These are phyloP conservation scores for Agrilus planipennis DNA, from an alignment of 1,140 invertebrate species.

Conservation along the genomic window DNA sequence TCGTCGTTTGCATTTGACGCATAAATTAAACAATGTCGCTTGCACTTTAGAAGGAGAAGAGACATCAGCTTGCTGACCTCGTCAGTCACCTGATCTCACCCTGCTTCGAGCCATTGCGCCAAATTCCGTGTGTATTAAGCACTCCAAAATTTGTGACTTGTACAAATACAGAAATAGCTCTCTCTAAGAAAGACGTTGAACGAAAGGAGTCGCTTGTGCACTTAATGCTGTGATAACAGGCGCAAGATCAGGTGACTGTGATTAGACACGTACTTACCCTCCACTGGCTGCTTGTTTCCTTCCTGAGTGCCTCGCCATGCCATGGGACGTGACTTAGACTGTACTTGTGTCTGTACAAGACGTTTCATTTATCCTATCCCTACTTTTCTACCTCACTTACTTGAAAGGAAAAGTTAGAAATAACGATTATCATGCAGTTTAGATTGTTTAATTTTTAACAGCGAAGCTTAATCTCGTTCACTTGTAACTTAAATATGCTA, in stretches of 20 bases:
- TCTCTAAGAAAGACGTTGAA: not conserved
- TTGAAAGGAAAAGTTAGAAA: no score
- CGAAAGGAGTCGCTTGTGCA: constrained; percentile 13
- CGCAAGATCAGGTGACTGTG: constrained; percentile 35
- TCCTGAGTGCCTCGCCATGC: constrained; percentile 34
- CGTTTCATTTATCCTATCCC: constrained; percentile 1
- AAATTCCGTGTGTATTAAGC: constrained; percentile 25
- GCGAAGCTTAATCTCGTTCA: no score
- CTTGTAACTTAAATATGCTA: no score
- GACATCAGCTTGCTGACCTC: constrained; percentile 42
- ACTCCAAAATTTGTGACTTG: constrained; percentile 16
- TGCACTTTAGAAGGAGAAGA: constrained; percentile 77
- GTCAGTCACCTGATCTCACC: constrained; percentile 38
- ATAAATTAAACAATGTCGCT: constrained; percentile 80
- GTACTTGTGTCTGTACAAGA: constrained; percentile 22
- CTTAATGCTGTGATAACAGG: constrained; percentile 36
- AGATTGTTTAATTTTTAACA: no score
- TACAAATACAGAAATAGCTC: constrained; percentile 5
- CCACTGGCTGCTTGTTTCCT: constrained; percentile 32
- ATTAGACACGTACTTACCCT: constrained; percentile 33
- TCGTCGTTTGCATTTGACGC: constrained; percentile 76
- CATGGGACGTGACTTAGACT: constrained; percentile 31
- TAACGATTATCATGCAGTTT: no score
- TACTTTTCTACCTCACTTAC: constrained; percentile 6
- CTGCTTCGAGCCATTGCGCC: constrained; percentile 29